These are phyloP conservation scores for Spodoptera picta DNA, from an alignment of 2,888 invertebrate genomes.

Conservation along the genomic window DNA sequence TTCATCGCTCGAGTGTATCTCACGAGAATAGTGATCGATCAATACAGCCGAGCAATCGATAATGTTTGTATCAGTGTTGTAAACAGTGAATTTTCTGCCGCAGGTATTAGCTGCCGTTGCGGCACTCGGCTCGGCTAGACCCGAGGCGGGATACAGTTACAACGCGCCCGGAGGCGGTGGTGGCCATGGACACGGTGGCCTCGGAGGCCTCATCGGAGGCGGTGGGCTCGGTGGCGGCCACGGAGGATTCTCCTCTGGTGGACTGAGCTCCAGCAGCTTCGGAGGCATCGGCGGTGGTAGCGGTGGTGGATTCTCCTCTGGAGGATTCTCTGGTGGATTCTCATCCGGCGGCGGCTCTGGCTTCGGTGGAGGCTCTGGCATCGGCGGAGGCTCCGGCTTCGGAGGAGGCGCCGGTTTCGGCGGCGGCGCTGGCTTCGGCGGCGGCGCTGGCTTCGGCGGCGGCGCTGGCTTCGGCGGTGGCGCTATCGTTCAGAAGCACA, in stretches of 20 bases:
- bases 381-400: conserved; percentile 72
- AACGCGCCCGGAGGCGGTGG: conserved; percentile 83
- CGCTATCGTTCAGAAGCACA: conserved; percentile 93
- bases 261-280: conserved; percentile 77
- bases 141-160: conserved; percentile 90
- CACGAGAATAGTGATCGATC: conserved; percentile 43
- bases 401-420: conserved; percentile 70
- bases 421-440: conserved; percentile 73
- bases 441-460: conserved; percentile 80
- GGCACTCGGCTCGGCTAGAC: conserved; percentile 88
- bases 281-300: conserved; percentile 68
- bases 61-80: conserved; percentile 60
- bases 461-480: conserved; percentile 75
- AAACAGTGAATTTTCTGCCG: conserved; percentile 65
- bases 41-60: conserved; percentile 62
- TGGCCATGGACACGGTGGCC: conserved; percentile 69
- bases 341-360: conserved; percentile 69
- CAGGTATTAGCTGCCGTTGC: conserved; percentile 88
- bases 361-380: conserved; percentile 68
- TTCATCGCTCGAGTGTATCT: conserved; percentile 58
- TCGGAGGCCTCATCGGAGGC: conserved; percentile 66
- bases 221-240: conserved; percentile 68
- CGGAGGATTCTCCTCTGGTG: conserved; percentile 75
- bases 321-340: conserved; percentile 68
- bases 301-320: conserved; percentile 70